Conservation (phyloP, 2,113 vertebrate species). For the Vidua macroura region DNA sequence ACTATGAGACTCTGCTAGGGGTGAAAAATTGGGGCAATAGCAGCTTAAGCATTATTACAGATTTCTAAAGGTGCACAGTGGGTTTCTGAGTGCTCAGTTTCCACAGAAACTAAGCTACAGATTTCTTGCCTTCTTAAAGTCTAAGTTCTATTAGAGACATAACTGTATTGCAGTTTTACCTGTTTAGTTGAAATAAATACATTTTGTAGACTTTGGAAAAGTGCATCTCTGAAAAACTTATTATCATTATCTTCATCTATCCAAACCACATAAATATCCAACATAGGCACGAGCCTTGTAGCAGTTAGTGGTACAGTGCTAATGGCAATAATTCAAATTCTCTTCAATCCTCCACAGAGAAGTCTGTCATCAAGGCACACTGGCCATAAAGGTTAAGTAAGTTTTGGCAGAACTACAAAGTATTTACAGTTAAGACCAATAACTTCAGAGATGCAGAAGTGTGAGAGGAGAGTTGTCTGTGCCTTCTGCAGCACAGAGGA, state of each 20-base stretch:
- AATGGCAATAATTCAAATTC: background rate
- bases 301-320: background rate
- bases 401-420: background rate
- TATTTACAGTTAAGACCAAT: conserved; percentile 28
- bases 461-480: background rate
- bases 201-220: background rate
- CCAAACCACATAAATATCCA: background rate
- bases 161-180: background rate
- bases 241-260: background rate
- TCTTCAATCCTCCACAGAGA: background rate
- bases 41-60: conserved; percentile 3
- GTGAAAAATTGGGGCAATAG: background rate
- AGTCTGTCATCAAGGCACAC: background rate
- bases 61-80: background rate
- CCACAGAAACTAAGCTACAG: conserved; percentile 28
- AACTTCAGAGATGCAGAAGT: background rate
- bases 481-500: background rate
- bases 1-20: background rate
- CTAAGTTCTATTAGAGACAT: background rate
- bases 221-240: background rate
- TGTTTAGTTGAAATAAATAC: background rate
- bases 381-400: conserved; percentile 15
- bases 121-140: background rate
- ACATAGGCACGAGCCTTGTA: background rate
- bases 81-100: background rate